These are phyloP conservation scores for Tricholauxania praeusta DNA, from an alignment of 2,888 invertebrate genomes.

Conservation along the genomic window DNA sequence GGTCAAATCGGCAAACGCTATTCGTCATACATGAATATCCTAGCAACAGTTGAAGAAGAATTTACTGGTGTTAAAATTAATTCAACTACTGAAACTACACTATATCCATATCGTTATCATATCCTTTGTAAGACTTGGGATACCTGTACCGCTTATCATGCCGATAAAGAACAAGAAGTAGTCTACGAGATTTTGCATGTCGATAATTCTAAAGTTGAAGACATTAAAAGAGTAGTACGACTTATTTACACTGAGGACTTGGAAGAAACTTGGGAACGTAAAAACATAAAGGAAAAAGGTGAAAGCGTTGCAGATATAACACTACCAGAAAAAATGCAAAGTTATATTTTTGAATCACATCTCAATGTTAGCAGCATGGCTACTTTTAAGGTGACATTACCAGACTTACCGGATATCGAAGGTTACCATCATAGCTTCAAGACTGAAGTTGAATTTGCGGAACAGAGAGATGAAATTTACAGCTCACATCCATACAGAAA, in stretches of 20 bases:
- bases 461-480: slow-evolving; percentile 51
- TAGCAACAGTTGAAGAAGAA: slow-evolving; percentile 91
- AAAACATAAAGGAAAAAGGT: too few species aligned
- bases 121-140: slow-evolving; percentile 77
- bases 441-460: slow-evolving; percentile 52
- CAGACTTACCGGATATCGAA: slow-evolving; percentile 65
- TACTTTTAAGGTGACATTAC: slow-evolving; percentile 74
- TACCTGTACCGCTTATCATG: slow-evolving; percentile 89
- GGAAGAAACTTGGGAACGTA: slow-evolving; percentile 24
- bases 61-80: slow-evolving; percentile 86
- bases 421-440: slow-evolving; percentile 52
- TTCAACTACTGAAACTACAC: slow-evolving; percentile 77
- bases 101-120: slow-evolving; percentile 83
- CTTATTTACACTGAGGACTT: slow-evolving; percentile 55
- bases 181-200: slow-evolving; percentile 79
- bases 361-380: slow-evolving; percentile 76
- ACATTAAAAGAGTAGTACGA: slow-evolving; percentile 72
- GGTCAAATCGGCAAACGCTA: slow-evolving; percentile 43
- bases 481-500: slow-evolving; percentile 49
- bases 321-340: slow-evolving; percentile 64
- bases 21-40: slow-evolving; percentile 69
- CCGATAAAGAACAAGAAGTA: slow-evolving; percentile 86
- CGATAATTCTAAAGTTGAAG: slow-evolving; percentile 76
- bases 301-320: slow-evolving; percentile 42
- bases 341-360: slow-evolving; percentile 57